Percentiles rank a stretch among this genome's conserved stretches.
Evolutionary conservation across 2,797 vertebrate genomes (phyloP).

Genomic region (Nyctibius grandis): DNA sequence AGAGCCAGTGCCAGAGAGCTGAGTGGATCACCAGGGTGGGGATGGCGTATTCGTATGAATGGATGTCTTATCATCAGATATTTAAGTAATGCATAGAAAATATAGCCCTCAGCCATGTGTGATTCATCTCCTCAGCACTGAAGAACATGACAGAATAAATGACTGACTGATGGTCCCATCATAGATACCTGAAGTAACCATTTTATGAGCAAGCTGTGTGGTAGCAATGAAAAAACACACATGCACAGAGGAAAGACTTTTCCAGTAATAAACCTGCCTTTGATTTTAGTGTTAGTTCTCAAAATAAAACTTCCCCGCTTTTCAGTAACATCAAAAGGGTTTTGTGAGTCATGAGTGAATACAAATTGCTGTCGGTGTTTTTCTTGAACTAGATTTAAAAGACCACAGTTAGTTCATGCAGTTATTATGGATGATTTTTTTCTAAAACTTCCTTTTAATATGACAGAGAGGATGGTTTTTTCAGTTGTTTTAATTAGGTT

Average conservation of each 20-base stretch:
- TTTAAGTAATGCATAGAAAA: neutral
- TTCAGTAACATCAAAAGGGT: neutral
- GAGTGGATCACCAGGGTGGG: neutral
- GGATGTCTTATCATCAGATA: no score
- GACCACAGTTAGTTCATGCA: neutral
- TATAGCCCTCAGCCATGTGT: neutral
- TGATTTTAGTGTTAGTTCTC: neutral
- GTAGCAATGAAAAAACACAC: neutral
- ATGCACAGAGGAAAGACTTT: neutral
- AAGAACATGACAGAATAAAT: neutral
- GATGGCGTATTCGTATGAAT: fast-evolving
- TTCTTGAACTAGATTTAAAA: constrained; percentile 28
- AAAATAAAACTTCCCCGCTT: neutral
- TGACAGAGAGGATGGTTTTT: neutral
- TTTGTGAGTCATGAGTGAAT: neutral
- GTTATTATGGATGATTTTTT: neutral
- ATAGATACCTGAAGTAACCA: neutral
- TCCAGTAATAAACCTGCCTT: neutral
- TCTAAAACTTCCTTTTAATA: neutral
- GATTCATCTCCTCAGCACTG: neutral
- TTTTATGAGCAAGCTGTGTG: neutral
- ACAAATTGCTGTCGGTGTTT: neutral
- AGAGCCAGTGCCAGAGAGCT: neutral
- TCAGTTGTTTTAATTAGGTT: constrained; percentile 13
- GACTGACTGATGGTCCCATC: neutral